These are phyloP conservation scores for Agrochola macilenta DNA, from an alignment of 2,888 invertebrate species.

Conservation along the genomic window DNA sequence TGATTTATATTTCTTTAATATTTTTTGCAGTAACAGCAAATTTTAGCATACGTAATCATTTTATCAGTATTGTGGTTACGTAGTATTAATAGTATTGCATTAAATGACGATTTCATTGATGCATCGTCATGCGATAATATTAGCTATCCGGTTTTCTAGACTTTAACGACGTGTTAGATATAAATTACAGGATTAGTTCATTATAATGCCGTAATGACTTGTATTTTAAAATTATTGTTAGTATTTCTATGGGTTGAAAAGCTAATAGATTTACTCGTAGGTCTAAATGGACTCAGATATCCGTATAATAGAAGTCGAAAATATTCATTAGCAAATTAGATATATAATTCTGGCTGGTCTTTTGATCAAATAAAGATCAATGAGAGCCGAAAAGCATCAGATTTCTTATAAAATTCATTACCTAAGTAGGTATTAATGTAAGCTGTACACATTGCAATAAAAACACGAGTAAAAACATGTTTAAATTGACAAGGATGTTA, in stretches of 20 bases:
- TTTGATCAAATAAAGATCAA: not conserved
- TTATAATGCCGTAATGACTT: slow-evolving; percentile 1
- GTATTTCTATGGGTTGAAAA: not conserved
- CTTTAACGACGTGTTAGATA: slow-evolving; percentile 3
- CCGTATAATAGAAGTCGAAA: not conserved
- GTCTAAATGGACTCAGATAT: not conserved
- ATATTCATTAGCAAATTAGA: not conserved
- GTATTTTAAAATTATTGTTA: not conserved
- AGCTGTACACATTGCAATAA: slow-evolving; percentile 2
- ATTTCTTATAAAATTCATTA: slow-evolving; percentile 3
- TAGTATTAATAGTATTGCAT: slow-evolving; percentile 18
- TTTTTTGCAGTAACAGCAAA: not conserved
- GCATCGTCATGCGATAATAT: slow-evolving; percentile 18
- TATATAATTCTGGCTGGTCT: not conserved
- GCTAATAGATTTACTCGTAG: not conserved
- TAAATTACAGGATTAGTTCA: slow-evolving; percentile 15
- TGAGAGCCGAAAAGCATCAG: not conserved
- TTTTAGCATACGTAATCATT: slow-evolving; percentile 11
- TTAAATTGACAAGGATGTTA: slow-evolving; percentile 13
- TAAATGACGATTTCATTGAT: not conserved
- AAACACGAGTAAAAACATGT: slow-evolving; percentile 13
- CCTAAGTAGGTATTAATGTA: not conserved
- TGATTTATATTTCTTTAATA: not conserved
- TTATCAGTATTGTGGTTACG: slow-evolving; percentile 18
- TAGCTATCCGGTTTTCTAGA: slow-evolving; percentile 16